Base-by-base conservation (phyloP, 2,113 vertebrate genomes). In the Centropus bengalensis region DNA sequence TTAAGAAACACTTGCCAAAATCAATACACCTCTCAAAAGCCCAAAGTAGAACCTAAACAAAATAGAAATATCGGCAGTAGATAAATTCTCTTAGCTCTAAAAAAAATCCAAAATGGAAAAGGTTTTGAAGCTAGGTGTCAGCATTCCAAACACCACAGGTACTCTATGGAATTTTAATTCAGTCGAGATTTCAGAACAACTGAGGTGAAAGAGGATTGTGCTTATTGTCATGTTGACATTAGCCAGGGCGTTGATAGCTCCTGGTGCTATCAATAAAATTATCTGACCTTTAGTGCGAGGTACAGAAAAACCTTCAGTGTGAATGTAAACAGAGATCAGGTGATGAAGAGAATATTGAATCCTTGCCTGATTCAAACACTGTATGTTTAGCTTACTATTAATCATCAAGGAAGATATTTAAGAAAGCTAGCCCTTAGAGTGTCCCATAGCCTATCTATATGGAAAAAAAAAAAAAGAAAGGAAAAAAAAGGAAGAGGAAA, bases 401-500 rank as follows among this genome's bases (percentile, higher is more conserved):
- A 54, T 85, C n/a, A 54, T 40, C 47, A 49, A 70, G 62, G 63
- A 62, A 90, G 18, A 51, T 78, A 56, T 85, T 28, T 8, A 81
- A 81, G 59, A 30, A 78, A 8, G 7, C 19, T 23, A 63, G 33
- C 16, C 45, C 21, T 80, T 52, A 10, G 7, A 63, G 28, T 66
- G 51, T 58, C 45, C 28, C 24, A 14, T 16, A 58, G 47, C 23
- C 32, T 77, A 8, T 33, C 59, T 5, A 0, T 49, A 38, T 45
- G 36, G 85, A 44, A 77, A 83, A 83, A 89, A 81, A 0, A 1
- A 8, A 13, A 64, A 71, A 60, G 71, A 5, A 12, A 60, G 10
- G 10, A n/a, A n/a, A n/a, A n/a, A n/a, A n/a, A n/a, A 27, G 26
- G 17, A 44, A 71, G 79, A 11, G 28, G 0, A 1, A 17, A 17